Percentiles rank a stretch among this genome's conserved stretches.
These are phyloP conservation scores for Holothuria leucospilota DNA, from an alignment of 53 echinoderm and acorn worm species.

Conservation along the genomic window DNA sequence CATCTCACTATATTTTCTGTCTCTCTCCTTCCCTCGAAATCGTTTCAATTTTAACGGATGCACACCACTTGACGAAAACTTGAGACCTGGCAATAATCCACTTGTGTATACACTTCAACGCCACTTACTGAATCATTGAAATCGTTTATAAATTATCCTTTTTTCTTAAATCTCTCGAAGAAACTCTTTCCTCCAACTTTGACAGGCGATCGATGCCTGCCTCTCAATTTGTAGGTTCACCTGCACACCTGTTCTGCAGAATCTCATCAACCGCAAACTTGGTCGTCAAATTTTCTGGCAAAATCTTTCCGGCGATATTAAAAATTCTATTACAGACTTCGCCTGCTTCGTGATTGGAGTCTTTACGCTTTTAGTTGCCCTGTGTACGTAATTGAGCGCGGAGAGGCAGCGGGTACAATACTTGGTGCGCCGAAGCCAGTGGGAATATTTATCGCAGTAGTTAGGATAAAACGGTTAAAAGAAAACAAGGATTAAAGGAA, in stretches of 20 bases:
- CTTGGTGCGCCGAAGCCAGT: slow-evolving; percentile 28
- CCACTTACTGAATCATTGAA: slow-evolving; percentile 26
- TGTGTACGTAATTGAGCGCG: no score
- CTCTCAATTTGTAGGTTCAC: slow-evolving; percentile 42
- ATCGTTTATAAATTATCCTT: slow-evolving; percentile 44
- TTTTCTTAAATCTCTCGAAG: background rate
- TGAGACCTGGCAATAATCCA: slow-evolving; percentile 37
- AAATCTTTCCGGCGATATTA: slow-evolving; percentile 50
- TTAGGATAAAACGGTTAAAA: background rate
- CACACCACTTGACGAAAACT: slow-evolving; percentile 43
- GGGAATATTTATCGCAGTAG: slow-evolving; percentile 16
- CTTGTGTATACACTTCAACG: slow-evolving; percentile 17
- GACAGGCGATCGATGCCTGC: slow-evolving; percentile 27
- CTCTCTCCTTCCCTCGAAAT: slow-evolving; percentile 7
- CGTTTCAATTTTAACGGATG: slow-evolving; percentile 42
- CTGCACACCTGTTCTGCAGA: slow-evolving; percentile 36
- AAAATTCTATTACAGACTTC: slow-evolving; percentile 31
- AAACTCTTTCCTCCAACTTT: slow-evolving; percentile 4
- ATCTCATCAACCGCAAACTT: slow-evolving; percentile 41
- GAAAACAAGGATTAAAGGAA: background rate
- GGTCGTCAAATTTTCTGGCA: background rate
- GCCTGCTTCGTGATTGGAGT: background rate
- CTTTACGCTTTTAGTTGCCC: no score
- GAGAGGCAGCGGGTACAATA: no score
- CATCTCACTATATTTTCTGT: background rate